Evolutionary conservation across 2,113 vertebrate species (phyloP), one percentile per base, ranked within the genome.

Genomic region (Serranochromis macrocephalus): DNA sequence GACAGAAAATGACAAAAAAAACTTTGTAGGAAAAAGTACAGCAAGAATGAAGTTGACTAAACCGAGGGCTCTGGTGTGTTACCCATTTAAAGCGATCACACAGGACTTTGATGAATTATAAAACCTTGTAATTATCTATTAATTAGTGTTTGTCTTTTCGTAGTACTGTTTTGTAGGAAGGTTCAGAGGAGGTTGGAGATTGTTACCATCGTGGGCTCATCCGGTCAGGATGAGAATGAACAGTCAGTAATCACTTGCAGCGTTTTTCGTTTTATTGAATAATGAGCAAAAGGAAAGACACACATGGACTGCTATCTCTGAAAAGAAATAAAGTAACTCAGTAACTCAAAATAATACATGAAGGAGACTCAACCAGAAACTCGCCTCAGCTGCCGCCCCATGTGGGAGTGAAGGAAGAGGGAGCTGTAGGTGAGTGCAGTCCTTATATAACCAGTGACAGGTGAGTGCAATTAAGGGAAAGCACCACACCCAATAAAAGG

Each of bases 61-160:
- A 84, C 13, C 2, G 29, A 88, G 29, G 57, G 29, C 9, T 47
- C 13, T 80, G 38, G 85, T 68, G 51, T 53, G 47, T 68, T 9
- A 63, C 82, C 40, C 71, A n/a, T 81, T 19, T 38, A 51, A 87
- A 63, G n/a, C 75, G 92, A 86, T 89, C 11, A 68, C 2, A 19
- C 78, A 88, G 80, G 82, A 88, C 89, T 92, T 90, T 88, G 93
- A 93, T 92, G 85, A 95, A 93, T 93, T 87, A 89, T 88, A 90
- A 90, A 92, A 38, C 87, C 82, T 87, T 40, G 54, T 85, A 93
- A 87, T 92, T 71, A 92, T 94, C 88, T 94, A 86, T 94, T 93
- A 91, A 93, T 93, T 85, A 89, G 47, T 91, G 63, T 84, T 92
- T 92, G 81, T 91, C 42, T 87, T 51, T 73, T 86, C 82, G 45